phyloP scores from a whole-genome alignment of 2,888 invertebrate genomes.

The Dryobota labecula region DNA sequence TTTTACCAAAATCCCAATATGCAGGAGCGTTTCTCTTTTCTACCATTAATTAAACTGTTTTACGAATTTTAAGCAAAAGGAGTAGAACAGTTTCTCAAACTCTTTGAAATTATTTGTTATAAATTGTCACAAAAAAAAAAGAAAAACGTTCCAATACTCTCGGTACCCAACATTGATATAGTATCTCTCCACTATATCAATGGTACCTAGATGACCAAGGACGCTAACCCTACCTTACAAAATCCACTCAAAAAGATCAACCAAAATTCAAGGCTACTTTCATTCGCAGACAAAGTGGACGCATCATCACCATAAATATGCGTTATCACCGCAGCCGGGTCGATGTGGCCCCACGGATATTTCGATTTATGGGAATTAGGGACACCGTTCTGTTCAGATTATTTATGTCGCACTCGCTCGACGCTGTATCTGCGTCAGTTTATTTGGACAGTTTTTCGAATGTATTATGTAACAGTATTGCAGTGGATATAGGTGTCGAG shows the following conservation, averaged over 20 bases:
- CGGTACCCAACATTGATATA: too few species aligned
- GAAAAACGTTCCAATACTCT: neutral
- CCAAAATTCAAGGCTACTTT: slow-evolving; percentile 32
- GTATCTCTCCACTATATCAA: too few species aligned
- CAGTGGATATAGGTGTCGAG: slow-evolving; percentile 4
- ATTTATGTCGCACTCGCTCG: slow-evolving; percentile 66
- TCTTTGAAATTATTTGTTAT: neutral
- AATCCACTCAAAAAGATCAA: slow-evolving; percentile 28
- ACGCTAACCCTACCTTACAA: neutral
- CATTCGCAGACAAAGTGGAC: slow-evolving; percentile 57
- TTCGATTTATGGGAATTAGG: slow-evolving; percentile 81
- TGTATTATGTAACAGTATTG: slow-evolving; percentile 29
- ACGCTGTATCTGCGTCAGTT: slow-evolving; percentile 49
- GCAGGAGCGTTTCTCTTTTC: accelerated
- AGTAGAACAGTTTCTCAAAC: too few species aligned
- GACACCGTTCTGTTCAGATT: slow-evolving; percentile 63
- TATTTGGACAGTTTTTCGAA: slow-evolving; percentile 55
- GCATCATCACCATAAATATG: slow-evolving; percentile 69
- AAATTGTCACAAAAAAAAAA: neutral
- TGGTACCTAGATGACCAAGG: neutral
- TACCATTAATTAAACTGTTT: neutral
- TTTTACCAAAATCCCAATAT: neutral
- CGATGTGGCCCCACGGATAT: slow-evolving; percentile 72
- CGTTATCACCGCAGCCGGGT: slow-evolving; percentile 70
- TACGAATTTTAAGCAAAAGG: neutral